Conservation (phyloP, 2,888 invertebrate genomes). For the Nomada lathburiana region DNA sequence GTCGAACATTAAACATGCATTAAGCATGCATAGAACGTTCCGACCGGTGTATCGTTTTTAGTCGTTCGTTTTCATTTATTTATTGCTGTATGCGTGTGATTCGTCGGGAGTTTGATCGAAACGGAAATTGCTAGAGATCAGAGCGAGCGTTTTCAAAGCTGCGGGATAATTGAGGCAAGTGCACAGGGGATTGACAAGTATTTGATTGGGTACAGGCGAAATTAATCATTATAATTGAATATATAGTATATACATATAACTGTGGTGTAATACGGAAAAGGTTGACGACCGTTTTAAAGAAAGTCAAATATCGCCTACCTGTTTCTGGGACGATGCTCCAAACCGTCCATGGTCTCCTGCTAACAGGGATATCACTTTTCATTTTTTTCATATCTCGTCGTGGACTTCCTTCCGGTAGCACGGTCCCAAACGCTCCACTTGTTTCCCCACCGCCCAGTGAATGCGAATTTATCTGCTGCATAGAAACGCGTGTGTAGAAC, state of each 20-base stretch:
- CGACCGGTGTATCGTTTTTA: too few species aligned
- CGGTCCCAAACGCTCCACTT: constrained; percentile 2
- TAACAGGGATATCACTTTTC: constrained; percentile 83
- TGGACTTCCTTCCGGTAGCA: constrained; percentile 62
- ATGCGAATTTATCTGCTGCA: too few species aligned
- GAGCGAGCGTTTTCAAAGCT: too few species aligned
- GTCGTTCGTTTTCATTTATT: too few species aligned
- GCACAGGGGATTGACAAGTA: too few species aligned
- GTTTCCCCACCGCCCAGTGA: background rate
- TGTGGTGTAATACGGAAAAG: background rate
- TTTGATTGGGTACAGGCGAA: too few species aligned
- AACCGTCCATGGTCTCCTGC: constrained; percentile 80
- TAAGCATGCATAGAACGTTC: too few species aligned
- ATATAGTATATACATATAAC: background rate
- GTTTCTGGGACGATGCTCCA: constrained; percentile 55
- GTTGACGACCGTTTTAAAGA: constrained; percentile 44
- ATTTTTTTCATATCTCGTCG: constrained; percentile 82
- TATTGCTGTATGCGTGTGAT: too few species aligned
- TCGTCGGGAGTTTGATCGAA: background rate
- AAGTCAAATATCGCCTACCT: constrained; percentile 61
- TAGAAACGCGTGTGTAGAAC: too few species aligned
- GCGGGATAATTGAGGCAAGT: background rate
- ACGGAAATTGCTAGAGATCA: too few species aligned
- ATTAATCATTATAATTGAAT: background rate
- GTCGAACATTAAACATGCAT: too few species aligned